phyloP scores from a whole-genome alignment of 2,113 vertebrate genomes.

The Dasypus novemcinctus region DNA sequence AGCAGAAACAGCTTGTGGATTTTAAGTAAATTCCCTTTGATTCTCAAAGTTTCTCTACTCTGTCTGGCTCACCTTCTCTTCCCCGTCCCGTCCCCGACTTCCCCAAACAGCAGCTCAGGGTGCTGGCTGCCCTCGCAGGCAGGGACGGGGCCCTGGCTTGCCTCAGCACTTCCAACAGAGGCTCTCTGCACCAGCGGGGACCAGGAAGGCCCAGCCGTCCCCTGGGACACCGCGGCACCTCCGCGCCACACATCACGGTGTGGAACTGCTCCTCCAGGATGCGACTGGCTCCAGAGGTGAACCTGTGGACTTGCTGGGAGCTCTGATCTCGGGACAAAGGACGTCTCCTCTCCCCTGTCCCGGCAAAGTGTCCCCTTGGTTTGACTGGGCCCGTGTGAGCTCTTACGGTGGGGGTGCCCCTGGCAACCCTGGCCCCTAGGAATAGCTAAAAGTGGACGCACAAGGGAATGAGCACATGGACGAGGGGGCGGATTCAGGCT shows the following conservation, averaged over 20 bases:
- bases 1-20: not conserved
- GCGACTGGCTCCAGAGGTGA: not conserved
- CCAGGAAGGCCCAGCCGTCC: not conserved
- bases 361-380: not conserved
- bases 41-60: not conserved
- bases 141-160: not conserved
- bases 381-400: not conserved
- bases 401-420: not conserved
- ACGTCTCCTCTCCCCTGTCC: not conserved
- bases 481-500: not conserved
- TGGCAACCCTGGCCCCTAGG: not conserved
- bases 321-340: not conserved
- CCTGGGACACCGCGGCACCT: too few relatives aligned
- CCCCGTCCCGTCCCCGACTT: rapidly evolving
- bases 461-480: not conserved
- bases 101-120: not conserved
- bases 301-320: not conserved
- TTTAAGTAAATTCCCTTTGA: not conserved
- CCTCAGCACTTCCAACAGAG: not conserved
- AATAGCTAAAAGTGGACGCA: not conserved
- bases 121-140: not conserved
- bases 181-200: not conserved
- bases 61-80: not conserved
- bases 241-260: too few relatives aligned
- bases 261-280: not conserved